phyloP scores from a whole-genome alignment of 2,888 invertebrate species.

The Leptopilina syphax region DNA sequence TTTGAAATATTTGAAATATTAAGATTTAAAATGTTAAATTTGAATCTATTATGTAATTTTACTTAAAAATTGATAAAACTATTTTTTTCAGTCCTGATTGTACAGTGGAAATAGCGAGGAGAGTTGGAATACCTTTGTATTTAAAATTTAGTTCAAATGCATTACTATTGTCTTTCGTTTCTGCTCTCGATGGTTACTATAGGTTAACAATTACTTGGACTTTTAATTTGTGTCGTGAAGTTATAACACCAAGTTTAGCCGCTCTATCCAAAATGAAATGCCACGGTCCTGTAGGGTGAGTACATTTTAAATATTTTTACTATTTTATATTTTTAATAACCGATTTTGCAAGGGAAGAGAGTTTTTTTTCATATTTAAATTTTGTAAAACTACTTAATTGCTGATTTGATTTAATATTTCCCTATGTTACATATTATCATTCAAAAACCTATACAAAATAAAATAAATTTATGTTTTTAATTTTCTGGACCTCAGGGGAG shows the following conservation, averaged over 20 bases:
- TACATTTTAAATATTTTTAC: conserved; percentile 44
- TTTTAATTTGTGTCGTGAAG: conserved; percentile 90
- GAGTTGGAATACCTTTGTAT: conserved; percentile 87
- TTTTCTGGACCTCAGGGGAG: conserved; percentile 81
- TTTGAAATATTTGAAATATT: neutral
- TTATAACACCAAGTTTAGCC: conserved; percentile 87
- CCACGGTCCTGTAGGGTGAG: conserved; percentile 94
- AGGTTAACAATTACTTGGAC: conserved; percentile 91
- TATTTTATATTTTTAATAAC: no score
- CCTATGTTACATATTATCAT: no score
- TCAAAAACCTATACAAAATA: no score
- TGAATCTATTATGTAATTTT: neutral
- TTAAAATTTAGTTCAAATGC: conserved; percentile 84
- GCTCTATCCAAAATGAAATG: conserved; percentile 86
- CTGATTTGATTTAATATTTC: no score
- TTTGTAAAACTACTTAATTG: no score
- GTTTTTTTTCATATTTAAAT: no score
- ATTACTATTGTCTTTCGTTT: conserved; percentile 87
- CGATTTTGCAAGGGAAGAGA: no score
- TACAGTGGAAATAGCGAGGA: conserved; percentile 86
- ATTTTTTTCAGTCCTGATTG: conserved; percentile 79
- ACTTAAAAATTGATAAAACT: conserved; percentile 1
- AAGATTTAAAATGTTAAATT: conserved; percentile 15
- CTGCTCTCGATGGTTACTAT: conserved; percentile 91
- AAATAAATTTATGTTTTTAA: neutral